These are phyloP conservation scores for Philhelius pedissequus DNA, from an alignment of 2,888 invertebrate species.

Conservation along the genomic window DNA sequence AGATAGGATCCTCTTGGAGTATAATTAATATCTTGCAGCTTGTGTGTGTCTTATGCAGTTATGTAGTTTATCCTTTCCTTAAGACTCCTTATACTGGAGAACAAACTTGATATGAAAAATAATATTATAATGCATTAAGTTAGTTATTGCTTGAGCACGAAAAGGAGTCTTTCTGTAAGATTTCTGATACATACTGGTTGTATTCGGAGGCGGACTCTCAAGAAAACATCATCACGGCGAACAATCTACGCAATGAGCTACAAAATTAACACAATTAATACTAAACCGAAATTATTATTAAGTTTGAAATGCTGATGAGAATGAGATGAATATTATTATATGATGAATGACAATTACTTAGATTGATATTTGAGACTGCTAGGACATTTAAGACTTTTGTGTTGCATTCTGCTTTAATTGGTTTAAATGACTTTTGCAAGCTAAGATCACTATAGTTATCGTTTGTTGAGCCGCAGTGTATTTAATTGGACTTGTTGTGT, in stretches of 20 bases:
- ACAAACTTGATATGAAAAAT: not conserved
- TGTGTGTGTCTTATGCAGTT: slow-evolving; percentile 5
- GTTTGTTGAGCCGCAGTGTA: too few relatives aligned
- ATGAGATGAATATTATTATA: not conserved
- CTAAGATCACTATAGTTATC: too few relatives aligned
- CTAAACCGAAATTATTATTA: not conserved
- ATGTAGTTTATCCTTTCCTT: not conserved
- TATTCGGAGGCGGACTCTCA: not conserved
- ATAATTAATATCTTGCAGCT: slow-evolving; percentile 19
- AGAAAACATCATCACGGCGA: not conserved
- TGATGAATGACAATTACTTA: not conserved
- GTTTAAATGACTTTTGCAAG: too few relatives aligned
- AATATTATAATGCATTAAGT: not conserved
- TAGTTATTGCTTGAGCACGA: not conserved
- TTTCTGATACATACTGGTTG: too few relatives aligned
- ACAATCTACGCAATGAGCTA: not conserved
- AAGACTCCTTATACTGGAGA: too few relatives aligned
- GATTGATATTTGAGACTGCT: not conserved
- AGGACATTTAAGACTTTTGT: not conserved
- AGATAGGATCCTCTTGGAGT: not conserved
- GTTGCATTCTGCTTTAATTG: too few relatives aligned
- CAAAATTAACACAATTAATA: not conserved
- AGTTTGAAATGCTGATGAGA: not conserved
- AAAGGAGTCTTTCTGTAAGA: not conserved
- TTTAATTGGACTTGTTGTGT: too few relatives aligned